A percentile compares a stretch with the other conserved stretches of the same genome.
These are phyloP conservation scores for Cantharis rufa DNA, from an alignment of 2,888 invertebrate genomes.

Conservation along the genomic window DNA sequence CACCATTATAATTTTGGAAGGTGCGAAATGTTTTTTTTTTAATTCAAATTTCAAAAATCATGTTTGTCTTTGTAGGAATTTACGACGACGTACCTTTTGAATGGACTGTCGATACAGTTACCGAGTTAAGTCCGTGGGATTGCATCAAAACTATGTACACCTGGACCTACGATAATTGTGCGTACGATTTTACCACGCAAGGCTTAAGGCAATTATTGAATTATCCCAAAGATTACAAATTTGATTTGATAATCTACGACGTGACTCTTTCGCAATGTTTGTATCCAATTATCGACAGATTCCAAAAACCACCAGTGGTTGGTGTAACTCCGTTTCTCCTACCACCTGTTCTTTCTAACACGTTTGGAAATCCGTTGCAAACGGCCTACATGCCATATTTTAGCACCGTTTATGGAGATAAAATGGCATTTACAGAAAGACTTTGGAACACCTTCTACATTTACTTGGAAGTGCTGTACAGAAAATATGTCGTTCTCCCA, in stretches of 20 bases:
- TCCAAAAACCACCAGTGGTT: constrained; percentile 34
- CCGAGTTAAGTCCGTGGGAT: neutral
- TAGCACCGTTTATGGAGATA: constrained; percentile 30
- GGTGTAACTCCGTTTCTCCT: constrained; percentile 4
- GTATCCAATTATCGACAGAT: constrained; percentile 34
- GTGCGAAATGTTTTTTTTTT: neutral
- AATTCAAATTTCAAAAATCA: too few relatives aligned
- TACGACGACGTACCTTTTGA: neutral
- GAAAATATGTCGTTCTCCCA: constrained; percentile 26
- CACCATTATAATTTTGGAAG: neutral
- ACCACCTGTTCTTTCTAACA: neutral
- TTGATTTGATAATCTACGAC: constrained; percentile 38
- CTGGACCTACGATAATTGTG: constrained; percentile 11
- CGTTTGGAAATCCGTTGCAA: constrained; percentile 37
- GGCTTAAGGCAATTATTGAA: constrained; percentile 23
- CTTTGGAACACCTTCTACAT: constrained; percentile 34
- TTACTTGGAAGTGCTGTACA: constrained; percentile 11
- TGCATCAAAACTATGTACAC: neutral
- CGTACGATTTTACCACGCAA: constrained; percentile 20
- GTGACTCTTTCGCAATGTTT: constrained; percentile 30
- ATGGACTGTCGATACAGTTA: neutral
- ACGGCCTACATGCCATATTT: constrained; percentile 40
- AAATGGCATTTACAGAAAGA: constrained; percentile 38
- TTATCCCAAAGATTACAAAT: constrained; percentile 31
- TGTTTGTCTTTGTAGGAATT: neutral